phyloP scores from a whole-genome alignment of 2,888 invertebrate genomes.

The Stenodema calcarata region DNA sequence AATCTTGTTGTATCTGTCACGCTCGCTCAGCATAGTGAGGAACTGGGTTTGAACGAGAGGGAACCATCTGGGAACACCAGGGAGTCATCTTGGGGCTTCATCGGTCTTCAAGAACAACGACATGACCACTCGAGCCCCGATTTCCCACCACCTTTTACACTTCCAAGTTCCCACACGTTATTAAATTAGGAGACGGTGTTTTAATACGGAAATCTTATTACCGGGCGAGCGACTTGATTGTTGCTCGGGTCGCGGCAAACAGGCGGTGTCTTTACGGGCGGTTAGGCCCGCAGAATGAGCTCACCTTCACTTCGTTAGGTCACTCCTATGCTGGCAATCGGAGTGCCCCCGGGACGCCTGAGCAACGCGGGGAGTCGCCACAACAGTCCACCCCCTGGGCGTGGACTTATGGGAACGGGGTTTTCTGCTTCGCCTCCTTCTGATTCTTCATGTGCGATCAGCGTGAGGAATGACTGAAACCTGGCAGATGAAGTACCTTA shows the following conservation, averaged over 20 bases:
- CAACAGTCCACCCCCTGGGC: slow-evolving; percentile 2
- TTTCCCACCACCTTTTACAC: background rate
- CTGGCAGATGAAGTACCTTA: too few species aligned
- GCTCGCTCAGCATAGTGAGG: too few species aligned
- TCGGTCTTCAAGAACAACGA: background rate
- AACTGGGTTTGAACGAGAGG: too few species aligned
- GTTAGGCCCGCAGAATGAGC: background rate
- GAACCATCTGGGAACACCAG: background rate
- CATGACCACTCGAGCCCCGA: background rate
- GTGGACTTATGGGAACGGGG: background rate
- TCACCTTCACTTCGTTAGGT: background rate
- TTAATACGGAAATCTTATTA: background rate
- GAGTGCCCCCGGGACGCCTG: background rate
- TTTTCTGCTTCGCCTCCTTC: background rate
- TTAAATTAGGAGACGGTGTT: background rate
- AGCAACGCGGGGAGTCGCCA: background rate
- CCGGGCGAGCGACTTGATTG: background rate
- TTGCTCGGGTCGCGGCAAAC: background rate
- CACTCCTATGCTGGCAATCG: background rate
- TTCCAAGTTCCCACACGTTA: background rate
- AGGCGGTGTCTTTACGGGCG: background rate
- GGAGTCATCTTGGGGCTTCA: background rate
- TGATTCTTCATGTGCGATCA: background rate
- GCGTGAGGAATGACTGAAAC: background rate
- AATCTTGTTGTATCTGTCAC: too few species aligned